Conservation (phyloP, 1,140 invertebrate species). For the Teleogryllus occipitalis region DNA sequence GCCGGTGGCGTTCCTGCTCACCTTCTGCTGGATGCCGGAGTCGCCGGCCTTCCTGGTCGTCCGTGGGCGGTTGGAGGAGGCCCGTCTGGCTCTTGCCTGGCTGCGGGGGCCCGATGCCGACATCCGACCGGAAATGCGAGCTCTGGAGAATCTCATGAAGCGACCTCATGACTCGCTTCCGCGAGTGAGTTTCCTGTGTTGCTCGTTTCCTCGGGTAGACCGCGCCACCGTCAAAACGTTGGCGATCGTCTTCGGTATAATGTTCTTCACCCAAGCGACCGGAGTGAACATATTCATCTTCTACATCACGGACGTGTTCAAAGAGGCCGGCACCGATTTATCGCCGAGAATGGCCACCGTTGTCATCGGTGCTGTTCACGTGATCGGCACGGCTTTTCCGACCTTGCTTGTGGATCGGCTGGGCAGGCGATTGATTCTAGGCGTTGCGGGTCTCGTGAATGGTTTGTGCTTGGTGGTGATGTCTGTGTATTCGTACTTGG, state of each 20-base stretch:
- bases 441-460: not conserved
- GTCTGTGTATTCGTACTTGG: not conserved
- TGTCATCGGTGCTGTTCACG: not conserved
- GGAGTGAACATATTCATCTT: not conserved
- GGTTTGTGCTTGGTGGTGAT: not conserved
- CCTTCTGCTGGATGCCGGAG: constrained; percentile 64
- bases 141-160: constrained; percentile 31
- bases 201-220: not conserved
- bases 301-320: not conserved
- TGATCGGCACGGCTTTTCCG: not conserved
- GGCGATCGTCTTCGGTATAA: not conserved
- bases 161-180: no score
- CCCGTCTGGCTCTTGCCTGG: constrained; percentile 48
- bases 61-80: constrained; percentile 47
- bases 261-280: not conserved
- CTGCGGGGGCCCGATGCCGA: constrained; percentile 47
- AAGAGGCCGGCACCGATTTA: not conserved
- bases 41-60: constrained; percentile 63
- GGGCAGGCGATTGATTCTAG: not conserved
- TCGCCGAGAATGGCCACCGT: not conserved
- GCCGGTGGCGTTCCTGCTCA: constrained; percentile 50
- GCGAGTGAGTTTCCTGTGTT: not conserved
- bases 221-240: not conserved
- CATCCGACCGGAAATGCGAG: constrained; percentile 34
- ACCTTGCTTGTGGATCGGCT: not conserved